Conservation (phyloP, 2,888 invertebrate genomes). For the Neocrepidodera transversa region DNA sequence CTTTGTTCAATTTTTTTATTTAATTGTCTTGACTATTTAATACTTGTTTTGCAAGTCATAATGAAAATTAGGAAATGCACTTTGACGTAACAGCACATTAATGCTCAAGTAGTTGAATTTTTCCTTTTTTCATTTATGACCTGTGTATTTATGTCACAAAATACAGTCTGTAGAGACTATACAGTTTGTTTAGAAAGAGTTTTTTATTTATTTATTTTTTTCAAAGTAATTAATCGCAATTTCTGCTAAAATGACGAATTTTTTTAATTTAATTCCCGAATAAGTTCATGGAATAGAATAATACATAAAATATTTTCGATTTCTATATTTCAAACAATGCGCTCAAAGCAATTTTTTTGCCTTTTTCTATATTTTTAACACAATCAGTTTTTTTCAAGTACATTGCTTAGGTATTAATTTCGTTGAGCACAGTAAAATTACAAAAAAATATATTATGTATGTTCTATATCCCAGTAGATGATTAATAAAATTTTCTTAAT, state of each 20-base stretch:
- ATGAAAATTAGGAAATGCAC: conserved; percentile 26
- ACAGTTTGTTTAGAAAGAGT: neutral
- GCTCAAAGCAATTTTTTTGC: too few species aligned
- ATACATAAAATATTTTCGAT: too few species aligned
- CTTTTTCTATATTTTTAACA: too few species aligned
- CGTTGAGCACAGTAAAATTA: too few species aligned
- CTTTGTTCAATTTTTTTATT: neutral
- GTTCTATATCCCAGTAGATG: too few species aligned
- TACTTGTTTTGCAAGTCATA: conserved; percentile 20
- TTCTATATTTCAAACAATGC: too few species aligned
- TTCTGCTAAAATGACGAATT: neutral
- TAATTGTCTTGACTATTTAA: conserved; percentile 23
- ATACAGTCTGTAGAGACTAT: conserved; percentile 23
- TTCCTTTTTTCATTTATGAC: conserved; percentile 17
- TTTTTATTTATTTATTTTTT: neutral
- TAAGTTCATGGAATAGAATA: too few species aligned
- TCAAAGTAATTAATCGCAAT: neutral
- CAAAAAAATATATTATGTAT: too few species aligned
- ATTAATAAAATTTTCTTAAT: too few species aligned
- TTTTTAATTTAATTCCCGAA: too few species aligned
- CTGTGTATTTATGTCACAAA: conserved; percentile 15
- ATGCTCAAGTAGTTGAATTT: conserved; percentile 7
- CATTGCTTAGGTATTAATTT: too few species aligned
- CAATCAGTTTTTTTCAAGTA: too few species aligned
- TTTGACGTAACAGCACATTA: neutral